phyloP scores from a whole-genome alignment of 2,113 vertebrate species.

The Acanthochromis polyacanthus region DNA sequence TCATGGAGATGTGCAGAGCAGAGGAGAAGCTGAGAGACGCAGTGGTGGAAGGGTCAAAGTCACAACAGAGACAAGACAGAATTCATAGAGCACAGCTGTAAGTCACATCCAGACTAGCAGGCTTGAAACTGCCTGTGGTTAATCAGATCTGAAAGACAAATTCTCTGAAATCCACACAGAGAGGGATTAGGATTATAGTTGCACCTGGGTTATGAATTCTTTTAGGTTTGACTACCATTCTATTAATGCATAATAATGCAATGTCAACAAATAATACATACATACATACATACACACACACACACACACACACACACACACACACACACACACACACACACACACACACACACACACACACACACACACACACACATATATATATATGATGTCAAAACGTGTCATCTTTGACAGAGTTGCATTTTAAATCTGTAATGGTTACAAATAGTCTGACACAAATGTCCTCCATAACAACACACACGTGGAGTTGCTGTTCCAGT shows the following conservation, averaged over 20 bases:
- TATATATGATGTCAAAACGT: too few relatives aligned
- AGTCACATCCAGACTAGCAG: constrained; percentile 4
- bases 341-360: too few relatives aligned
- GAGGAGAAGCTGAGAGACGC: constrained; percentile 28
- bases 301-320: too few relatives aligned
- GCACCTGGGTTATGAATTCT: fast-evolving
- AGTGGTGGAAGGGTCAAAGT: background rate
- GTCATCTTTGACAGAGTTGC: too few relatives aligned
- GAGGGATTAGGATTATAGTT: background rate
- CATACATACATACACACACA: too few relatives aligned
- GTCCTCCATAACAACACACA: too few relatives aligned
- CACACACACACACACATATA: too few relatives aligned
- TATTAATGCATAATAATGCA: background rate
- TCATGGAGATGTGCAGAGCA: constrained; percentile 29
- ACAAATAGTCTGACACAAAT: too few relatives aligned
- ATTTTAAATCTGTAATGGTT: too few relatives aligned
- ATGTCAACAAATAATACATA: background rate
- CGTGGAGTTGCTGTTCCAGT: too few relatives aligned
- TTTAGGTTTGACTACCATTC: background rate
- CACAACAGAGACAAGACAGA: constrained; percentile 19
- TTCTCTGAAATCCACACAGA: background rate
- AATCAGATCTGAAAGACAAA: background rate
- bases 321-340: too few relatives aligned
- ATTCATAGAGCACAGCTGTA: constrained; percentile 14
- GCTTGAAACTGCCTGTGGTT: background rate